phyloP scores from a whole-genome alignment of 1,140 invertebrate genomes.

The Tetranychus cinnabarinus region DNA sequence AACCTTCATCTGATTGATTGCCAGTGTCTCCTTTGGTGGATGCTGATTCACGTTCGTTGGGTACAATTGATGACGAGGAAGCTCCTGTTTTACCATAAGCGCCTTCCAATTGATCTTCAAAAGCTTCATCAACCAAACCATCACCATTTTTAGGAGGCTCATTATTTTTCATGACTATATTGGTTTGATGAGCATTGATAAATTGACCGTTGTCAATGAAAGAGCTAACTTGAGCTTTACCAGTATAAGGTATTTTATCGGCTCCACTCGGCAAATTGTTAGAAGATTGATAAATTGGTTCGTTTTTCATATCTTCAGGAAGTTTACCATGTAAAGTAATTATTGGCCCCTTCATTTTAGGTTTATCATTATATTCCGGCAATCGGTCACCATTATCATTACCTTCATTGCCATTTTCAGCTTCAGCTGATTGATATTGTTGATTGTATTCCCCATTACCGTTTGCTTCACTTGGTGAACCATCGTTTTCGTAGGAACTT shows the following conservation, averaged over 20 bases:
- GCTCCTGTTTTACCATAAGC: background rate
- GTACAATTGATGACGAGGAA: background rate
- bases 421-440: background rate
- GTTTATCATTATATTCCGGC: background rate
- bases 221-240: slow-evolving; percentile 2
- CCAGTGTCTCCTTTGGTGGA: too few species aligned
- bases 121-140: background rate
- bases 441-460: background rate
- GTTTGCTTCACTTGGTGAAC: background rate
- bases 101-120: background rate
- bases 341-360: background rate
- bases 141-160: background rate
- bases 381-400: background rate
- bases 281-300: too few species aligned
- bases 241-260: background rate
- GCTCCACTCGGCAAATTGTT: background rate
- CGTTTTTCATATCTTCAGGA: background rate
- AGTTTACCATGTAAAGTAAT: background rate
- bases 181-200: background rate
- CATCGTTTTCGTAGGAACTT: background rate
- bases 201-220: slow-evolving; percentile 4
- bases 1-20: background rate
- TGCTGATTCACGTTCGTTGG: too few species aligned
- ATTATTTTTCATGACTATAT: background rate
- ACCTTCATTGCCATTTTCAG: background rate